Evolutionary conservation across 2,113 vertebrate genomes (phyloP), one percentile per base, ranked within the genome.

Genomic region (Lutjanus erythropterus): DNA sequence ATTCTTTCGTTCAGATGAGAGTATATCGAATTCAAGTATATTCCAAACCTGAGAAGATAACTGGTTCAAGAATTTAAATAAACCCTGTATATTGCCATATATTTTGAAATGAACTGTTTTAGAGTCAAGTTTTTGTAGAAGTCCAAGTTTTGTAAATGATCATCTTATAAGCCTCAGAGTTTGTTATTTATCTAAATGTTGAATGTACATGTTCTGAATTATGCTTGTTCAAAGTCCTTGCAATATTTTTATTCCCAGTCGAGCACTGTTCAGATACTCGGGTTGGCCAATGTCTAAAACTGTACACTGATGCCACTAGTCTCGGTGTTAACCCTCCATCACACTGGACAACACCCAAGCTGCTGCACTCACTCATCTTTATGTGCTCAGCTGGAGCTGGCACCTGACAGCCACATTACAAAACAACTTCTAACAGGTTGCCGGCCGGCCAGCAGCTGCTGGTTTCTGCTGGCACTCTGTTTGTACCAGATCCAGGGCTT

Each of bases 371-470:
- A 75, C 76, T 89, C 81, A 75, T 83, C 61, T 75, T 87, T 52
- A 73, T 81, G 73, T 47, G 75, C 71, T 89, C 87, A 86, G 80
- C 76, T 65, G 73, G 46, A 81, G 33, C 52, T 78, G 77, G 61
- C 75, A 87, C 62, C 72, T 56, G 67, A 64, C 61, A 42, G 35
- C 27, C 60, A 37, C 44, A 80, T 84, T 86, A 89, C 49, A 69
- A 78, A 77, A 86, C 78, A 64, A 59, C 85, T 81, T 80, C 77
- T 71, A 83, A 80, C 81, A 89, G 80, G 78, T 75, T 85, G 78
- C 59, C 39, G 46, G 50, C 65, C 7, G 14, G 83, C 75, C 78
- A 70, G 83, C 88, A 91, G 87, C 90, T 90, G 86, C 68, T 71
- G 53, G 12, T 68, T 73, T 62, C 75, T 80, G 72, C 53, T 79